Percentiles rank a stretch among this genome's conserved stretches.
These are phyloP conservation scores for Danio jaintianensis DNA, from an alignment of 2,797 vertebrate genomes.

Conservation along the genomic window DNA sequence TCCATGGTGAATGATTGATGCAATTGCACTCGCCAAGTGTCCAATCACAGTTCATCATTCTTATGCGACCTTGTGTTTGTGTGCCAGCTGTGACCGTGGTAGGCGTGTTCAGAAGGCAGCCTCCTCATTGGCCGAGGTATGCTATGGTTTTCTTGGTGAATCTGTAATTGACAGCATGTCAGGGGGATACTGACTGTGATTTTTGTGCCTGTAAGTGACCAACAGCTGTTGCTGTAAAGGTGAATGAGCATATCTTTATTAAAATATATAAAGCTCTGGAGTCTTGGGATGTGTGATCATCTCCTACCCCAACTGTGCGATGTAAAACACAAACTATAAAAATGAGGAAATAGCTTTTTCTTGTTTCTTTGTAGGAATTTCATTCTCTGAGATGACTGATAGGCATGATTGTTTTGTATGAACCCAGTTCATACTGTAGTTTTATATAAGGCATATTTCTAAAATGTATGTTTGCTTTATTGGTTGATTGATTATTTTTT, in stretches of 20 bases:
- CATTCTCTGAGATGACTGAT: not conserved
- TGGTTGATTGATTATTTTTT: too few species aligned
- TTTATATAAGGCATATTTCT: not conserved
- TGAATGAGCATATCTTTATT: conserved; percentile 40
- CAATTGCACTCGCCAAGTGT: conserved; percentile 28
- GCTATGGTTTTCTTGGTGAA: conserved; percentile 12
- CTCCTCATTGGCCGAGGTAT: conserved; percentile 21
- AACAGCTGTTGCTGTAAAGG: conserved; percentile 66
- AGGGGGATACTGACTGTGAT: conserved; percentile 43
- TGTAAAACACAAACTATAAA: conserved; percentile 3
- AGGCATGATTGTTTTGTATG: not conserved
- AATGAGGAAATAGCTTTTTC: not conserved
- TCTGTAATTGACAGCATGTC: conserved; percentile 37
- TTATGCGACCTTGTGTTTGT: conserved; percentile 30
- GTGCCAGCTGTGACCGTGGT: conserved; percentile 53
- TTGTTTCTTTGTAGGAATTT: not conserved
- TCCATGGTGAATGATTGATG: conserved; percentile 38
- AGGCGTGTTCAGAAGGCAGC: conserved; percentile 31
- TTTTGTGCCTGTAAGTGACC: conserved; percentile 60
- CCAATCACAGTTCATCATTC: conserved; percentile 55
- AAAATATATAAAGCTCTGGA: conserved; percentile 42
- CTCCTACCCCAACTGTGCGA: not conserved
- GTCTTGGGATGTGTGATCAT: not conserved
- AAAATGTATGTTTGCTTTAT: not conserved
- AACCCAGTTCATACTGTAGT: not conserved